Conservation (phyloP, 2,797 vertebrate genomes). For the Ataeniobius toweri region DNA sequence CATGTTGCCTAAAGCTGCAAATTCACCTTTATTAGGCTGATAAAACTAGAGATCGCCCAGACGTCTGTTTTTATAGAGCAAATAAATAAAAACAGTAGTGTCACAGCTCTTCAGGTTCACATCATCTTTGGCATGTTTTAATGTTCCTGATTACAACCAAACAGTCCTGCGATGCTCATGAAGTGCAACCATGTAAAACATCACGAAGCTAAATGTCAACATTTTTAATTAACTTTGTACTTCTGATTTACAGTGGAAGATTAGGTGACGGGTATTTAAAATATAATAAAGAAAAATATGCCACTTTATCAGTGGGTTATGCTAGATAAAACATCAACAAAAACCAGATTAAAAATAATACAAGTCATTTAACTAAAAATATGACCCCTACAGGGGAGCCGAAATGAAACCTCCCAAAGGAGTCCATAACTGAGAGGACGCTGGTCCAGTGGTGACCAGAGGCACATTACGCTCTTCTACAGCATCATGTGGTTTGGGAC, state of each 20-base stretch:
- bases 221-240: constrained; percentile 56
- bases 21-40: neutral
- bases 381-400: constrained; percentile 20
- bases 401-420: constrained; percentile 2
- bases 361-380: constrained; percentile 47
- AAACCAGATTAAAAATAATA: constrained; percentile 55
- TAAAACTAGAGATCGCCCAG: neutral
- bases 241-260: constrained; percentile 59
- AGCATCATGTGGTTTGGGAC: constrained; percentile 21
- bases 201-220: constrained; percentile 29
- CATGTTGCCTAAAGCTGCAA: neutral
- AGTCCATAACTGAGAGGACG: constrained; percentile 32
- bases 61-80: neutral
- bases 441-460: constrained; percentile 36
- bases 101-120: neutral
- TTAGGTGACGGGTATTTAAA: constrained; percentile 26
- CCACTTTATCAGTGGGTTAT: constrained; percentile 19
- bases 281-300: constrained; percentile 21
- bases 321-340: constrained; percentile 47
- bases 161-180: neutral
- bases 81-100: neutral
- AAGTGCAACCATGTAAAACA: constrained; percentile 27
- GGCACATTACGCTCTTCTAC: constrained; percentile 16
- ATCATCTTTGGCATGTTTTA: neutral
- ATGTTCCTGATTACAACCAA: constrained; percentile 1